These are phyloP conservation scores for Coelinius sp. DNA, from an alignment of 2,888 invertebrate species.

Conservation along the genomic window DNA sequence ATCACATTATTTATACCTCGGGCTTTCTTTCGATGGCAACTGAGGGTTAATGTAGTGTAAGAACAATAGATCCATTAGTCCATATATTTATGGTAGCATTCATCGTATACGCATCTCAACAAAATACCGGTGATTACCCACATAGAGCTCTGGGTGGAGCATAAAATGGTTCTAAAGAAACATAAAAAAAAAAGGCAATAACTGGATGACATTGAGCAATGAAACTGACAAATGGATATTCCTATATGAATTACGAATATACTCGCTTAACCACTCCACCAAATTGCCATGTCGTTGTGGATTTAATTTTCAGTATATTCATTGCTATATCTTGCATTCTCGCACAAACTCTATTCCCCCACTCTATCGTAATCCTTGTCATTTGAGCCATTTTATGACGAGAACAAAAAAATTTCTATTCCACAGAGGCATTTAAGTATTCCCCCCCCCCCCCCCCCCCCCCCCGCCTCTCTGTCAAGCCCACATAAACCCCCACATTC, in stretches of 20 bases:
- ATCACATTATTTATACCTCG: background rate
- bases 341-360: background rate
- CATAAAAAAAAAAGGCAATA: constrained; percentile 8
- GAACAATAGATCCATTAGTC: constrained; percentile 8
- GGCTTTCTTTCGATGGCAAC: background rate
- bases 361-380: background rate
- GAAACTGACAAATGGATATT: constrained; percentile 17
- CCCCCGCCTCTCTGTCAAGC: too few relatives aligned
- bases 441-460: too few relatives aligned
- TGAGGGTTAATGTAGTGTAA: constrained; percentile 1
- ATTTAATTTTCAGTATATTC: constrained; percentile 20
- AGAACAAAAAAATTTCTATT: background rate
- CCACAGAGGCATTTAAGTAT: background rate
- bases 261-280: constrained; percentile 40
- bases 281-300: constrained; percentile 36
- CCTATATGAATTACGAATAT: constrained; percentile 46
- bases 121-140: background rate
- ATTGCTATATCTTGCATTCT: background rate
- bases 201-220: background rate
- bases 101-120: background rate
- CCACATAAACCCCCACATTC: background rate
- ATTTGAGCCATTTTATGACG: background rate
- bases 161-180: background rate
- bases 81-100: background rate
- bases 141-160: background rate